phyloP scores from a whole-genome alignment of 2,113 vertebrate species.

The Oncorhynchus gorbuscha region DNA sequence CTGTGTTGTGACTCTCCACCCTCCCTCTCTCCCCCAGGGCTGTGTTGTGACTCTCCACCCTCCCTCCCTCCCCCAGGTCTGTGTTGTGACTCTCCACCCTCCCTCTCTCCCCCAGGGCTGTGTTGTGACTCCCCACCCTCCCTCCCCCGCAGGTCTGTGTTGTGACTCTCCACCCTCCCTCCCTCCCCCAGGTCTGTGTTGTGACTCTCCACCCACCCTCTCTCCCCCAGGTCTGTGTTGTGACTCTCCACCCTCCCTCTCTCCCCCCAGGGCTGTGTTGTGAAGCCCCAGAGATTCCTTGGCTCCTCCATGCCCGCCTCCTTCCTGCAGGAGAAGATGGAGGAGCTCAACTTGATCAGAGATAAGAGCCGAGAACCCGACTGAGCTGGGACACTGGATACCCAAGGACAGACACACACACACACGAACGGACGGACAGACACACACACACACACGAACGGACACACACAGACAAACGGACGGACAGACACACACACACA shows the following conservation, averaged over 20 bases:
- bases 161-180: too few species aligned
- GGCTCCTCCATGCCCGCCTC: constrained; percentile 59
- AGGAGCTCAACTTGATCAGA: constrained; percentile 73
- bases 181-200: too few species aligned
- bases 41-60: background rate
- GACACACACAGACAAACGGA: constrained; percentile 5
- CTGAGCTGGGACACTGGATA: constrained; percentile 46
- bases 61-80: constrained; percentile 7
- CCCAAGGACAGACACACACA: constrained; percentile 14
- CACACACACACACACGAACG: background rate
- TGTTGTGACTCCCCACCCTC: background rate
- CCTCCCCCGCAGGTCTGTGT: too few species aligned
- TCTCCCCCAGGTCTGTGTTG: too few species aligned
- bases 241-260: constrained; percentile 5
- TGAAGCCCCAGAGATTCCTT: constrained; percentile 42
- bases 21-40: too few species aligned
- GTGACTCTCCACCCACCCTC: constrained; percentile 1
- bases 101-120: constrained; percentile 24
- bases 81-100: background rate
- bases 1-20: background rate
- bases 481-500: background rate
- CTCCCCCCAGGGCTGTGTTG: constrained; percentile 23
- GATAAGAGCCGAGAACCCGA: constrained; percentile 75
- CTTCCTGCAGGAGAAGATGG: constrained; percentile 73
- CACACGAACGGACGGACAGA: background rate